Base-by-base conservation (phyloP, 2,888 invertebrate genomes). In the Brenthis hecate region DNA sequence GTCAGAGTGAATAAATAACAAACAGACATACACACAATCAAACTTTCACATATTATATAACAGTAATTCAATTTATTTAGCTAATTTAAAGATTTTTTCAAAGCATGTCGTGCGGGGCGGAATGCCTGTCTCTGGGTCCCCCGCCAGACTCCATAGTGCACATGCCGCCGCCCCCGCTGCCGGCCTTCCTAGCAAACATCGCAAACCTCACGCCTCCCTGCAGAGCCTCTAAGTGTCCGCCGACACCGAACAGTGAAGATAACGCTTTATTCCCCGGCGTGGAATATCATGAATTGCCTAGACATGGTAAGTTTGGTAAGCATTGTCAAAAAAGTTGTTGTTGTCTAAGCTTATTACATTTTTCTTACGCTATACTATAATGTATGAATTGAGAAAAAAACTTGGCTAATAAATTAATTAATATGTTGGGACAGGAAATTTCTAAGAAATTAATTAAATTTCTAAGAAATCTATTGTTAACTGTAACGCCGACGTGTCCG, bases 111-210 rank as follows among this genome's bases (percentile, higher is more conserved):
- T 95, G 95, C 80, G 89, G 94, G 76, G 87, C 94, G 69, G 94
- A 94, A 81, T 93, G 94, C 83, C 93, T 94, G 73, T 86, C 94
- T 55, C 86, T 95, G 73, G 96, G 95, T 8, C 96, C 96, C 0
- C 97, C 97, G 0, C 97, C 97, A 0, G 96, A 97, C 86, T 95
- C 94, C 70, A 97, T 97, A 75, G 91, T 97, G 65, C 95, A 95
- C 78, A 95, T 97, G 93, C 97, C 97, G 8, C 97, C 97, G 55
- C 97, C 97, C 0, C 97, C 97, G 0, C 92, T 96, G 75, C 97
- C 97, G 3, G 94, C 95, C 0, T 97, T 97, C 87, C 91, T 97
- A 66, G 88, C 90, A 65, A 86, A 80, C 69, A 87, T 86, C 13
- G 94, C 94, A 67, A 94, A 94, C 81, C 91, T 94, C 72, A 94